Evolutionary conservation across 2,888 invertebrate genomes (phyloP).

Genomic region (Tillus elongatus): DNA sequence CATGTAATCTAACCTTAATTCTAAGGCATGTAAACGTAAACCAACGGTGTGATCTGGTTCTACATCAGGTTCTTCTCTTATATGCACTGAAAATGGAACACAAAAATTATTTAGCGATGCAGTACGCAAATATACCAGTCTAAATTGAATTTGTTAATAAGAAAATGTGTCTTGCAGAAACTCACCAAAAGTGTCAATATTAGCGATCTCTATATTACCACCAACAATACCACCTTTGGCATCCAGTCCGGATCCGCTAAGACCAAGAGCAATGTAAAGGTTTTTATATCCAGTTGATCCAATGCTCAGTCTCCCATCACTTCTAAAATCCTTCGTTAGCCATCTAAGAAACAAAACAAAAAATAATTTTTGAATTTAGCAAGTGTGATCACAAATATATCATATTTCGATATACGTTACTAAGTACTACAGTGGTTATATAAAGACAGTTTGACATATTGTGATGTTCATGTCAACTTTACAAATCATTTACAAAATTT

Average conservation of each 20-base stretch:
- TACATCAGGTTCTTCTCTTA: constrained; percentile 80
- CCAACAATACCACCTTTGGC: constrained; percentile 97
- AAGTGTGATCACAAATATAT: too few relatives aligned
- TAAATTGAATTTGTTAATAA: too few relatives aligned
- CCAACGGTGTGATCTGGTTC: constrained; percentile 85
- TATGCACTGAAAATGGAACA: constrained; percentile 57
- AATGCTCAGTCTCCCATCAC: constrained; percentile 84
- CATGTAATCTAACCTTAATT: constrained; percentile 95
- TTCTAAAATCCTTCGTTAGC: constrained; percentile 86
- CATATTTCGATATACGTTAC: too few relatives aligned
- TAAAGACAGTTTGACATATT: too few relatives aligned
- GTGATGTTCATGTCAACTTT: too few relatives aligned
- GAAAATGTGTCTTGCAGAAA: too few relatives aligned
- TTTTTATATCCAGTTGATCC: constrained; percentile 92
- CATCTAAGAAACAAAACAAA: constrained; percentile 49
- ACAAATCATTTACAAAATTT: too few relatives aligned
- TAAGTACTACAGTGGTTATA: too few relatives aligned
- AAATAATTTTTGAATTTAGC: too few relatives aligned
- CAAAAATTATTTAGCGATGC: too few relatives aligned
- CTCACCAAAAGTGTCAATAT: constrained; percentile 75
- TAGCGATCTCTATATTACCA: constrained; percentile 84
- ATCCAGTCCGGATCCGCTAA: constrained; percentile 85
- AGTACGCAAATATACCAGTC: too few relatives aligned
- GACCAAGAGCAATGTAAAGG: constrained; percentile 78
- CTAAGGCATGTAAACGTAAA: constrained; percentile 72